Percentiles rank a stretch among this genome's conserved stretches.
Conservation (phyloP, 2,888 invertebrate genomes). For the Baronia brevicornis region DNA sequence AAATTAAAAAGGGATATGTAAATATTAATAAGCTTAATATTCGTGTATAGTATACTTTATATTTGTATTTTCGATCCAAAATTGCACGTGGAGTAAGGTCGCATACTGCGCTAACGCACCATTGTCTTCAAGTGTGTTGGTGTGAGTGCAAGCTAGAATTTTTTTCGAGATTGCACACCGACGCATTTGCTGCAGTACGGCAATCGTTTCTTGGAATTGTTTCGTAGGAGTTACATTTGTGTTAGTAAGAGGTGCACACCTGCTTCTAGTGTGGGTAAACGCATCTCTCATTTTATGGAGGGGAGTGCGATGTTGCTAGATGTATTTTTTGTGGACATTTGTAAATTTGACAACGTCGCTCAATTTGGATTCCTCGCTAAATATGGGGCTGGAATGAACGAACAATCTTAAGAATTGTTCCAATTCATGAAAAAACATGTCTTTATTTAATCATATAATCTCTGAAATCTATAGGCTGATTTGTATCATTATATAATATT, state of each 20-base stretch:
- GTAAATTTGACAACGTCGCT: constrained; percentile 71
- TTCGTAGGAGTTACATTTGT: constrained; percentile 18
- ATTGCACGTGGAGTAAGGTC: constrained; percentile 20
- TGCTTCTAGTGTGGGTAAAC: constrained; percentile 17
- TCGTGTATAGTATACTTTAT: constrained; percentile 5
- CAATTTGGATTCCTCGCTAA: constrained; percentile 36
- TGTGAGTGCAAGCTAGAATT: constrained; percentile 43
- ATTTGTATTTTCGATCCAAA: constrained; percentile 11
- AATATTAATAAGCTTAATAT: constrained; percentile 2
- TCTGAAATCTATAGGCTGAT: neutral
- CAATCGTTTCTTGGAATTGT: constrained; percentile 25
- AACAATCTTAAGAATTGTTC: constrained; percentile 4
- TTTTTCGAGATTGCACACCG: constrained; percentile 34
- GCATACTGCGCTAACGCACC: constrained; percentile 34
- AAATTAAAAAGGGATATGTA: neutral
- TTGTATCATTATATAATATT: neutral
- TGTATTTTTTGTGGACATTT: constrained; percentile 51
- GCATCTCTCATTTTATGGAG: constrained; percentile 17
- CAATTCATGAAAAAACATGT: no score
- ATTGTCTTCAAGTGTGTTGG: constrained; percentile 32
- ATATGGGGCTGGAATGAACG: constrained; percentile 6
- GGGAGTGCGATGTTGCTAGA: constrained; percentile 62
- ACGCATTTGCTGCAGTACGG: constrained; percentile 18
- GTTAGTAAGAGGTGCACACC: constrained; percentile 14
- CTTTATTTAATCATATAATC: no score